These are phyloP conservation scores for Panagrolaimus sp. DNA, from an alignment of 1,140 invertebrate species.

Conservation along the genomic window DNA sequence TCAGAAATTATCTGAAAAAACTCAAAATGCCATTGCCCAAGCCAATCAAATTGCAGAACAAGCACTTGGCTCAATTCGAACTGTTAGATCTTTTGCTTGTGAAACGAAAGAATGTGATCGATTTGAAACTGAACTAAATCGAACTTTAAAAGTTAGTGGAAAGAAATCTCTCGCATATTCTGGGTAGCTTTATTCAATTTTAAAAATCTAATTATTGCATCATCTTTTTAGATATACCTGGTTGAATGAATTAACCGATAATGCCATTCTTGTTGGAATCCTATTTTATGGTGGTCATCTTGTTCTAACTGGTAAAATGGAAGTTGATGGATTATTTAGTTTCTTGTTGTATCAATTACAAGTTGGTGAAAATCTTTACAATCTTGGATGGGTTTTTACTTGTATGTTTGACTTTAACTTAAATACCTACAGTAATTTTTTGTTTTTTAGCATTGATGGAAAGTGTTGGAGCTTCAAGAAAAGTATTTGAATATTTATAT, in stretches of 20 bases:
- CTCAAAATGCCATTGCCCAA: constrained; percentile 57
- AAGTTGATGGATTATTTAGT: constrained; percentile 27
- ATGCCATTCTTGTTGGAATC: constrained; percentile 47
- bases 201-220: too few species aligned
- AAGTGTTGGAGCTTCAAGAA: constrained; percentile 61
- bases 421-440: too few species aligned
- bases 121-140: constrained; percentile 34
- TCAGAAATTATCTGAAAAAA: constrained; percentile 40
- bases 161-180: background rate
- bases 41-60: constrained; percentile 60
- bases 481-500: constrained; percentile 62
- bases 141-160: constrained; percentile 33
- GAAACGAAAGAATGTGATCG: constrained; percentile 32
- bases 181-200: too few species aligned
- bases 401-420: background rate
- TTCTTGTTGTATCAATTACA: constrained; percentile 54
- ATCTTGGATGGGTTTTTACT: background rate
- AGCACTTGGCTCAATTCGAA: constrained; percentile 28
- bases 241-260: constrained; percentile 48
- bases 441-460: constrained; percentile 59
- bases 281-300: constrained; percentile 58
- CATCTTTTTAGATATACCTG: constrained; percentile 36
- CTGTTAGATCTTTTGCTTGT: constrained; percentile 36
- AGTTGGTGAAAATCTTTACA: constrained; percentile 42
- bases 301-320: constrained; percentile 34